Percentiles rank a stretch among this genome's conserved stretches.
These are phyloP conservation scores for Gallinago paraguaiae DNA, from an alignment of 2,113 vertebrate genomes.

Conservation along the genomic window DNA sequence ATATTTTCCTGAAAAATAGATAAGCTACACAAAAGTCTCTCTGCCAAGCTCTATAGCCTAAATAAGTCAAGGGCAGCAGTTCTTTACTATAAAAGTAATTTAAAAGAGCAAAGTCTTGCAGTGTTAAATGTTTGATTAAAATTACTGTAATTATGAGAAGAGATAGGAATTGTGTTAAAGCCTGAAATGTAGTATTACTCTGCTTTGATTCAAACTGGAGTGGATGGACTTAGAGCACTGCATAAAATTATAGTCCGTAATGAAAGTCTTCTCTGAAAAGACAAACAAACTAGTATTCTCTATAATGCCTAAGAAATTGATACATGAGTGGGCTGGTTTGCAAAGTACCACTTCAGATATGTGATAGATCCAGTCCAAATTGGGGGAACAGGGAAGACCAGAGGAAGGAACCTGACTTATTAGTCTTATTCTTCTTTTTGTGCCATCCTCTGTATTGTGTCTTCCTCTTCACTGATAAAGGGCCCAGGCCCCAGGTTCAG, in stretches of 20 bases:
- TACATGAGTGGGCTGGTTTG: neutral
- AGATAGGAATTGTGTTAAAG: neutral
- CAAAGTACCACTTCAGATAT: neutral
- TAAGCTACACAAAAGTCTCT: neutral
- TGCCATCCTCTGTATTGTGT: neutral
- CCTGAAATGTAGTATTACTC: neutral
- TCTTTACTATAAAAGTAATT: neutral
- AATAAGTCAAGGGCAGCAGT: neutral
- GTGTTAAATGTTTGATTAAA: neutral
- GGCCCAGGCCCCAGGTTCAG: neutral
- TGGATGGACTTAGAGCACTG: neutral
- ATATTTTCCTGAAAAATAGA: conserved; percentile 5
- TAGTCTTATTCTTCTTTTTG: neutral
- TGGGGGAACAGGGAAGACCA: neutral
- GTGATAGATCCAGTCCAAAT: neutral
- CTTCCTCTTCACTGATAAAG: neutral
- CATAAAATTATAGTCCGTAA: neutral
- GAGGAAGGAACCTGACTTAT: neutral
- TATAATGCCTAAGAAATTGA: neutral
- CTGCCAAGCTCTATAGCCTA: neutral
- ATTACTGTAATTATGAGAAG: neutral
- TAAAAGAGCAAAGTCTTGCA: neutral
- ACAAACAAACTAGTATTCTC: neutral
- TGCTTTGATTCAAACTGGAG: neutral
- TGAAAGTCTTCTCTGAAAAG: neutral